Evolutionary conservation across 2,888 invertebrate genomes (phyloP).

Genomic region (Dimorphilus gyrociliatus): DNA sequence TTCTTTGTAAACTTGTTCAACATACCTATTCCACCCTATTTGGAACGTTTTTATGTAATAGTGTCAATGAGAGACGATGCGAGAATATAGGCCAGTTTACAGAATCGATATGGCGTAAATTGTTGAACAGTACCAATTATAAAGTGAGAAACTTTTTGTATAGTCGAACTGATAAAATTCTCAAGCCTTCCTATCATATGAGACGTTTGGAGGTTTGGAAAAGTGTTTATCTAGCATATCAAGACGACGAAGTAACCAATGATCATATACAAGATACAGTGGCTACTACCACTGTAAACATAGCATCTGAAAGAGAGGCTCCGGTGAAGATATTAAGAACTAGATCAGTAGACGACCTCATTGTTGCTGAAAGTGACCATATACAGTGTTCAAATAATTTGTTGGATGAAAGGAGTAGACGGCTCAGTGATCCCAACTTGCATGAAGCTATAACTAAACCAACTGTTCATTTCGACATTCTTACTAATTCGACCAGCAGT

Average conservation of each 20-base stretch:
- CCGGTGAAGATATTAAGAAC: too few relatives aligned
- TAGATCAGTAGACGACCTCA: conserved; percentile 68
- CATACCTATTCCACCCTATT: conserved; percentile 90
- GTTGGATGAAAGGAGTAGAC: too few relatives aligned
- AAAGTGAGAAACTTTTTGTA: conserved; percentile 75
- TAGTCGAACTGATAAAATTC: conserved; percentile 46
- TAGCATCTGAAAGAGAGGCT: too few relatives aligned
- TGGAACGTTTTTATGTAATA: conserved; percentile 85
- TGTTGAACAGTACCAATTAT: conserved; percentile 47
- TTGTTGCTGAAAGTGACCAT: too few relatives aligned
- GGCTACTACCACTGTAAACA: too few relatives aligned
- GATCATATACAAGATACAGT: too few relatives aligned
- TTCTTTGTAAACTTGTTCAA: conserved; percentile 81
- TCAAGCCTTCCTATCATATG: conserved; percentile 70
- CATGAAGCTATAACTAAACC: too few relatives aligned
- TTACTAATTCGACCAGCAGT: too few relatives aligned
- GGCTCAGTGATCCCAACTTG: conserved; percentile 70
- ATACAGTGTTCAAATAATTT: too few relatives aligned
- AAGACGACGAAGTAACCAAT: too few relatives aligned
- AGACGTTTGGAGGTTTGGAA: conserved; percentile 68
- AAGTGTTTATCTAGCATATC: conserved; percentile 64
- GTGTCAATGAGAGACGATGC: conserved; percentile 20
- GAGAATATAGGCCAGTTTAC: conserved; percentile 26
- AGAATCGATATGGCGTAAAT: conserved; percentile 77
- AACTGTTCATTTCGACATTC: too few relatives aligned